Conservation (phyloP, 1,140 invertebrate genomes). For the Bombus superbus region DNA sequence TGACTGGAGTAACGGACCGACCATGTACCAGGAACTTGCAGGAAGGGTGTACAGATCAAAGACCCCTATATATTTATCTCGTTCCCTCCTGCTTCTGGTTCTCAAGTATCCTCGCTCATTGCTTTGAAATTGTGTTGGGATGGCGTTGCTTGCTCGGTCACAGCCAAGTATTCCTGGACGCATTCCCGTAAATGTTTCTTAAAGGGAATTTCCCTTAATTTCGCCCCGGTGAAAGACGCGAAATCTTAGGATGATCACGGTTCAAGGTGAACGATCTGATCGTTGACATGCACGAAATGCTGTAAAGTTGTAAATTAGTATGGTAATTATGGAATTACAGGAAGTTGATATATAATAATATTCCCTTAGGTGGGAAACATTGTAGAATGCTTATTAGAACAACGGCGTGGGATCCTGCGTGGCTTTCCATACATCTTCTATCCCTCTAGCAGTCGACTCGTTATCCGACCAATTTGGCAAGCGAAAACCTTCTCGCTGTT, state of each 20-base stretch:
- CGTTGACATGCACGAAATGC: background rate
- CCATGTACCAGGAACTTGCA: constrained; percentile 62
- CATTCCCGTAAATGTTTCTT: constrained; percentile 36
- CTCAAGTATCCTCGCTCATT: constrained; percentile 8
- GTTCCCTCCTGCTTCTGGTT: background rate
- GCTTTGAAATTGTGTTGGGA: constrained; percentile 53
- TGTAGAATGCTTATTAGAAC: background rate
- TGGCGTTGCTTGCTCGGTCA: constrained; percentile 56
- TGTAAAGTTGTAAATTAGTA: background rate
- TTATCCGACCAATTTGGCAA: constrained; percentile 35
- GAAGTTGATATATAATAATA: background rate
- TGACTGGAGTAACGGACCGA: constrained; percentile 58
- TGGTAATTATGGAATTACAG: background rate
- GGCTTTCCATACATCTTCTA: background rate
- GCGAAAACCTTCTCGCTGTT: constrained; percentile 18
- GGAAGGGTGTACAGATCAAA: constrained; percentile 63
- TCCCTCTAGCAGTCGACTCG: background rate
- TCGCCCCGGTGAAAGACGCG: background rate
- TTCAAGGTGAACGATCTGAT: constrained; percentile 7
- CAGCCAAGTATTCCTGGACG: constrained; percentile 48
- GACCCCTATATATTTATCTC: constrained; percentile 43
- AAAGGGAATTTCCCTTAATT: constrained; percentile 54
- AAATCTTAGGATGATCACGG: constrained; percentile 25
- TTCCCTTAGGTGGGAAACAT: background rate
- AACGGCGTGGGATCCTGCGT: background rate